Percentiles rank a stretch among this genome's conserved stretches.
These are phyloP conservation scores for Tragopan temminckii DNA, from an alignment of 2,797 vertebrate species.

Conservation along the genomic window DNA sequence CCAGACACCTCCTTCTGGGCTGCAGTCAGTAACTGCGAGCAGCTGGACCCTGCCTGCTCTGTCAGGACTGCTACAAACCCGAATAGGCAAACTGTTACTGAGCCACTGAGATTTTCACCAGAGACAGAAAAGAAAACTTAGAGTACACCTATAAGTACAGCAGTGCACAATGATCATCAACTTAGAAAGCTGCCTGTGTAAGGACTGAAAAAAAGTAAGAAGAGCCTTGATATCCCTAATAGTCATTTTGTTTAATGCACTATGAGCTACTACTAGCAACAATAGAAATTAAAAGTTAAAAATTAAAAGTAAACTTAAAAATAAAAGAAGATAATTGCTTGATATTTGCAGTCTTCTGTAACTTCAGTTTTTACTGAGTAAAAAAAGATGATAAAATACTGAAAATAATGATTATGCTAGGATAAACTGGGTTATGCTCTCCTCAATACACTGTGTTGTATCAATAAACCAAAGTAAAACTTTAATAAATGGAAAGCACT, in stretches of 20 bases:
- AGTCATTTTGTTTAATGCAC: background rate
- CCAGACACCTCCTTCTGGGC: rapidly evolving
- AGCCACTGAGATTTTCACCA: background rate
- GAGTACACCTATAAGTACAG: rapidly evolving
- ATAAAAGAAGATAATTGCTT: background rate
- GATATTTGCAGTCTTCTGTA: background rate
- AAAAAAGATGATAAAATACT: background rate
- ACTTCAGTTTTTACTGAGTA: background rate
- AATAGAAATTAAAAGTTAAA: background rate
- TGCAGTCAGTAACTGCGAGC: background rate
- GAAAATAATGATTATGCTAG: background rate
- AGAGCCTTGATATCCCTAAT: background rate
- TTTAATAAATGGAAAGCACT: background rate
- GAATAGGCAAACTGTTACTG: background rate
- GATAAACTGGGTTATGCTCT: background rate
- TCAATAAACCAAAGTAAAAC: background rate
- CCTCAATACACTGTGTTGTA: background rate
- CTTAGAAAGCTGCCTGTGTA: background rate
- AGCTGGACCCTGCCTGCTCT: background rate
- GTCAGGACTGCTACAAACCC: background rate
- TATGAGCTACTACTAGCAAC: background rate
- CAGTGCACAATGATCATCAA: background rate
- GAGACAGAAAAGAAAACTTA: background rate
- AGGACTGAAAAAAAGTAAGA: background rate
- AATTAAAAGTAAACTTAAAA: background rate